phyloP scores from a whole-genome alignment of 2,888 invertebrate species.

The Oxytorus armatus region DNA sequence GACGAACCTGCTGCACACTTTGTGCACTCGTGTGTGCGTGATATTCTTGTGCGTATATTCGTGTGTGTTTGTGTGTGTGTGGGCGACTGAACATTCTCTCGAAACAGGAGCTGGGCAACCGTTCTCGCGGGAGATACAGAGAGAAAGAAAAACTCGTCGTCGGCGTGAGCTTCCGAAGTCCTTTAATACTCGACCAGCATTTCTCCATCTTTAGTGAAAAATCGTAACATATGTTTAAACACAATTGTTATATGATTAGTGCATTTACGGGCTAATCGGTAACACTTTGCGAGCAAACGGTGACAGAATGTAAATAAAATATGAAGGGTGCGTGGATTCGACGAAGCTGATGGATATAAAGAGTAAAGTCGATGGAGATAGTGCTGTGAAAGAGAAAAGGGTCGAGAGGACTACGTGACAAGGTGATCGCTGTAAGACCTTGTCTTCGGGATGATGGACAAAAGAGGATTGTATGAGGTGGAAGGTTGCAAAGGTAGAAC shows the following conservation, averaged over 20 bases:
- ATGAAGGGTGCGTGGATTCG: conserved; percentile 20
- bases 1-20: conserved; percentile 79
- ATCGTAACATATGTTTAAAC: background rate
- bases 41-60: conserved; percentile 67
- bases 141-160: conserved; percentile 42
- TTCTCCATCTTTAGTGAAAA: conserved; percentile 6
- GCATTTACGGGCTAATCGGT: no score
- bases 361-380: conserved; percentile 64
- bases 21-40: conserved; percentile 69
- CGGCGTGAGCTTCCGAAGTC: conserved; percentile 41
- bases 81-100: conserved; percentile 43
- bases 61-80: conserved; percentile 65
- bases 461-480: conserved; percentile 61
- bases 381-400: conserved; percentile 72
- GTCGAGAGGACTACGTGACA: conserved; percentile 67
- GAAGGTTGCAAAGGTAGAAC: conserved; percentile 54
- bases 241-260: no score
- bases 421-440: conserved; percentile 47
- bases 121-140: conserved; percentile 32
- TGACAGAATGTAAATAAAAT: conserved; percentile 2
- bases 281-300: background rate
- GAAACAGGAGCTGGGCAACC: conserved; percentile 41
- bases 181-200: conserved; percentile 22
- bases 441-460: conserved; percentile 35
- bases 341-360: conserved; percentile 23